Conservation (phyloP, 2,113 vertebrate species). For the Origma solitaria region DNA sequence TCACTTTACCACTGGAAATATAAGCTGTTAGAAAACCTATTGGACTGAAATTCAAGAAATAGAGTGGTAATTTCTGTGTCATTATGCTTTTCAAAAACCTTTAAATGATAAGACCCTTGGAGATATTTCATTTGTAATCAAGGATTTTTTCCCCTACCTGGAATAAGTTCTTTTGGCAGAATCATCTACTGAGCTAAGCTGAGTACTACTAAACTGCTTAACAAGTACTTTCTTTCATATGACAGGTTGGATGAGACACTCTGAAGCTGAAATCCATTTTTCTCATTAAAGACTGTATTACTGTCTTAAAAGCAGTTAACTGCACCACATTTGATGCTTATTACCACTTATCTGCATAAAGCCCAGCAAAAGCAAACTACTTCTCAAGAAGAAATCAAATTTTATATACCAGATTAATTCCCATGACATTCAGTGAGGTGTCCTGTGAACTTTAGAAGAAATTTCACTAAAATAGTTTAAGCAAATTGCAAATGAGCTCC, state of each 20-base stretch:
- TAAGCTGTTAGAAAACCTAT: not conserved
- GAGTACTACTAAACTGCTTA: not conserved
- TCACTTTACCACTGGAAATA: not conserved
- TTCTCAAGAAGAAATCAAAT: not conserved
- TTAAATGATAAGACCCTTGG: not conserved
- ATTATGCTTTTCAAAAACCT: not conserved
- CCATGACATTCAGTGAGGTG: not conserved
- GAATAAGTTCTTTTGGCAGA: not conserved
- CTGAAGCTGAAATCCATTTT: conserved; percentile 3
- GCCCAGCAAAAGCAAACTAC: not conserved
- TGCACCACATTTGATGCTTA: not conserved
- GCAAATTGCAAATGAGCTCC: conserved; percentile 64
- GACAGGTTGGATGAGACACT: not conserved
- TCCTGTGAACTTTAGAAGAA: conserved; percentile 58
- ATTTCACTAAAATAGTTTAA: conserved; percentile 62
- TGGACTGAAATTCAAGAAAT: not conserved
- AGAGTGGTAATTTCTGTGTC: not conserved
- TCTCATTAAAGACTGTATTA: not conserved
- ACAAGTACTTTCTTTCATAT: not conserved
- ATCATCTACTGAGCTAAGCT: not conserved
- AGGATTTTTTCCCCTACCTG: not conserved
- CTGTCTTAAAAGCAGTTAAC: conserved; percentile 12
- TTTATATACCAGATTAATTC: not conserved
- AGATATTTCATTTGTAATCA: not conserved
- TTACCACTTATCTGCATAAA: not conserved